These are phyloP conservation scores for Chrysaora quinquecirrha DNA, from an alignment of 30 jellyfish, hydroid and myxozoan species.

Conservation along the genomic window DNA sequence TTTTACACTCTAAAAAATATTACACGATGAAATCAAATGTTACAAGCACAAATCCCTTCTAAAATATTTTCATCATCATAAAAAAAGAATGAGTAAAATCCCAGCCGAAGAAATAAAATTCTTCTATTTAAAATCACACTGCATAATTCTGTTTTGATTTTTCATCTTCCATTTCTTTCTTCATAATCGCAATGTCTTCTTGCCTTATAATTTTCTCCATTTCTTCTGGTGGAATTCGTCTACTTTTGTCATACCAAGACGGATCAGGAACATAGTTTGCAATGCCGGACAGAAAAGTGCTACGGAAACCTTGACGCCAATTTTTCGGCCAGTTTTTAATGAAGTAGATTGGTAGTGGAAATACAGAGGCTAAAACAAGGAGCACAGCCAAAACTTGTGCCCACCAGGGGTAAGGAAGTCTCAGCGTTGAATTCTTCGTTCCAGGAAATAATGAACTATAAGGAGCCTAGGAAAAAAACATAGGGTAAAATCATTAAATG, in stretches of 20 bases:
- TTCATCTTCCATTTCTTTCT: constrained; percentile 46
- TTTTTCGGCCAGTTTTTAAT: constrained; percentile 91
- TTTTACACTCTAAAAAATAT: too few species aligned
- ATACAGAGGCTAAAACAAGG: constrained; percentile 85
- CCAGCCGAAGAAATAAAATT: too few species aligned
- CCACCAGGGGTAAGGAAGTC: constrained; percentile 82
- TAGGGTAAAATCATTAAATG: too few species aligned
- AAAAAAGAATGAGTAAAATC: too few species aligned
- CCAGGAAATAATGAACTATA: constrained; percentile 61
- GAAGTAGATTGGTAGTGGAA: constrained; percentile 88
- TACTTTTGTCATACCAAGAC: constrained; percentile 60
- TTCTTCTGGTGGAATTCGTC: constrained; percentile 82
- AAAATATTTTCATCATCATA: too few species aligned
- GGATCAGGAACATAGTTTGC: constrained; percentile 92
- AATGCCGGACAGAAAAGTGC: constrained; percentile 61
- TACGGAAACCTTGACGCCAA: constrained; percentile 77
- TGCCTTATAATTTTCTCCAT: constrained; percentile 73
- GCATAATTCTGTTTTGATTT: background rate
- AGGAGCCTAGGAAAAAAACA: constrained; percentile 60
- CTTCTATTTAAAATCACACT: too few species aligned
- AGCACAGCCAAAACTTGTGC: constrained; percentile 89
- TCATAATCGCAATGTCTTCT: constrained; percentile 73
- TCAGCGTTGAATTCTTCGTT: constrained; percentile 62
- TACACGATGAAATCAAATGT: too few species aligned
- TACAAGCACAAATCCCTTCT: too few species aligned